phyloP scores from a whole-genome alignment of 2,113 vertebrate genomes.

The Podarcis raffonei region DNA sequence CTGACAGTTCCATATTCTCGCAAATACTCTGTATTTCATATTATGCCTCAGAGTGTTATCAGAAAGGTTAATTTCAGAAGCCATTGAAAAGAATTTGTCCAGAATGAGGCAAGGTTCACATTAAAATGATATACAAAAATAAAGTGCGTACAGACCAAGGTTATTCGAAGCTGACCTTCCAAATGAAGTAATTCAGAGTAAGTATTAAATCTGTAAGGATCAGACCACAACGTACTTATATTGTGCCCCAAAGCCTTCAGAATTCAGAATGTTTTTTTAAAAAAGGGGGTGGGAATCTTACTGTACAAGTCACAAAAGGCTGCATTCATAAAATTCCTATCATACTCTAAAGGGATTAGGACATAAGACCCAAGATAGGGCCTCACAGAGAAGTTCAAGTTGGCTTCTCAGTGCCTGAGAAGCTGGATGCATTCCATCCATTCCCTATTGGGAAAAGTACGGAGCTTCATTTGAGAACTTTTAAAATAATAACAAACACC shows the following conservation, averaged over 20 bases:
- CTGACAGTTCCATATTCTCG: background rate
- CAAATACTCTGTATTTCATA: conserved; percentile 1
- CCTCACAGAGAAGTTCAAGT: background rate
- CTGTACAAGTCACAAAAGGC: background rate
- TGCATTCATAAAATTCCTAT: background rate
- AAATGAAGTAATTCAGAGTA: conserved; percentile 19
- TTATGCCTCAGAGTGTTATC: background rate
- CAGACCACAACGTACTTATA: background rate
- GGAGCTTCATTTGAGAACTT: background rate
- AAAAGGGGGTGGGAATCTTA: background rate
- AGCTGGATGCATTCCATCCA: background rate
- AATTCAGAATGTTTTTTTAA: background rate
- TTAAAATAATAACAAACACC: too few relatives aligned
- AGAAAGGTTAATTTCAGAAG: conserved; percentile 21
- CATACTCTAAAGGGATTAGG: background rate
- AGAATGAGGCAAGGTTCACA: conserved; percentile 11
- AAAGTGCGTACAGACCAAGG: conserved; percentile 31
- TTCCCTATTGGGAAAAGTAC: too few relatives aligned
- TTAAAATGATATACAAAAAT: conserved; percentile 40
- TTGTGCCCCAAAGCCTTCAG: conserved; percentile 9
- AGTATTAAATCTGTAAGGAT: conserved; percentile 25
- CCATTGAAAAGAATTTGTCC: background rate
- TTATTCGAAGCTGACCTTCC: conserved; percentile 18
- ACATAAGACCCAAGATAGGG: background rate
- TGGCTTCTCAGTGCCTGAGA: background rate